Evolutionary conservation across 2,888 invertebrate species (phyloP), one percentile per base, ranked within the genome.

Genomic region (Oscheius sp.): DNA sequence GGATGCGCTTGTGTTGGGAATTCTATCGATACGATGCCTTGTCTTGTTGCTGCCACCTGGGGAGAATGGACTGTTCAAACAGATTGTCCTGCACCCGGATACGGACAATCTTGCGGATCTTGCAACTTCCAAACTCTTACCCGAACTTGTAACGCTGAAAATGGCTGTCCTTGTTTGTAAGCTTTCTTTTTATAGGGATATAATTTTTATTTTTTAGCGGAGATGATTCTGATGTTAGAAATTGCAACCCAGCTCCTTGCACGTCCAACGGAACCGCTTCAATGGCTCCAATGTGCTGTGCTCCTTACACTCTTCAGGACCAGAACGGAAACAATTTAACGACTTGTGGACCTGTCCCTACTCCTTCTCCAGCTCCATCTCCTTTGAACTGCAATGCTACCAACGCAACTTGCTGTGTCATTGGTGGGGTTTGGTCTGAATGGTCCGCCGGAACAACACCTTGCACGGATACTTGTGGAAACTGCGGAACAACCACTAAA

Each of bases 341-440:
- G 4, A 45, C 33, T 24, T 65, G 65, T 17, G 65, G 65, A 4
- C 54, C 54, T 6, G 20, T 65, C n/a, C n/a, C 45, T 6, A 22
- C 51, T 3, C 47, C 50, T 14, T 26, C 49, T 2, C 33, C 30
- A 5, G 33, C 20, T 24, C 63, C 63, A 0, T 17, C 50, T 22
- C 50, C 59, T 30, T 28, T 41, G n/a, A 54, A 41, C n/a, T 65
- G 65, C 41, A 45, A 45, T 20, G 50, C 20, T 33, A 36, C 36
- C 4, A 49, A 65, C n/a, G 32, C 54, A 8, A 20, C 38, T 28
- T 54, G 65, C 20, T 65, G 65, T 22, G 54, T 54, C 4, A 51
- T 65, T 17, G 68, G 68, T 5, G 71, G 73, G 26, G 62, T 62
- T n/a, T 74, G 70, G 74, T 51, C 64, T 1, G 73, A 74, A 61